A percentile compares a stretch with the other conserved stretches of the same genome.
phyloP scores from a whole-genome alignment of 2,113 vertebrate genomes.

The Struthidea cinerea region DNA sequence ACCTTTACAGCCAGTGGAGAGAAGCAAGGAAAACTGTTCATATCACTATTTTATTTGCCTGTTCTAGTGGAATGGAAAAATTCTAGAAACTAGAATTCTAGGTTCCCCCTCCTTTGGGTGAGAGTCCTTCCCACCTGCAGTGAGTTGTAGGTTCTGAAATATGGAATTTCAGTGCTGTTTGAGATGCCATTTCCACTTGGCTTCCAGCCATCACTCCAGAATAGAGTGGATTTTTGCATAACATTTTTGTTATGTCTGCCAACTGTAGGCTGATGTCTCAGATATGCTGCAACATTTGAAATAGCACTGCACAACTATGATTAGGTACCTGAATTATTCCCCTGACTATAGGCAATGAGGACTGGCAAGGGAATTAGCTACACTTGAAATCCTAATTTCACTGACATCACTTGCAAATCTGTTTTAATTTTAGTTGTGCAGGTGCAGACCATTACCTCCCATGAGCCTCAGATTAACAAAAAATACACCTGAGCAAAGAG shows the following conservation, averaged over 20 bases:
- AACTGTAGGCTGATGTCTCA: neutral
- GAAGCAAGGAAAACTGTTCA: neutral
- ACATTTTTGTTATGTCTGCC: neutral
- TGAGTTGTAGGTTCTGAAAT: neutral
- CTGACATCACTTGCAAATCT: neutral
- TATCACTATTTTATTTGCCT: neutral
- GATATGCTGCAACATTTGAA: neutral
- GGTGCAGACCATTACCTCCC: neutral
- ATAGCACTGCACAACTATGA: neutral
- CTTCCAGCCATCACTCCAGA: neutral
- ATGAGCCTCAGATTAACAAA: neutral
- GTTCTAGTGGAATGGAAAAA: neutral
- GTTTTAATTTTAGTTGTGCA: slow-evolving; percentile 5
- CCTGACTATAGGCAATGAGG: neutral
- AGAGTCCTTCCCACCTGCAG: neutral
- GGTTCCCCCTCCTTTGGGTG: neutral
- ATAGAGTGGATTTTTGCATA: neutral
- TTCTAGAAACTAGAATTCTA: neutral
- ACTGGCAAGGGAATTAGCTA: neutral
- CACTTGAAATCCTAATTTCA: slow-evolving; percentile 2
- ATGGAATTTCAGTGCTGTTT: neutral
- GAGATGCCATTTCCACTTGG: neutral
- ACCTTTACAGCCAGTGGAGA: neutral
- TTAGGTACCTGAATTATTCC: neutral
- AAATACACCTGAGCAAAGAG: neutral